Percentiles rank a stretch among this genome's conserved stretches.
Evolutionary conservation across 2,888 invertebrate species (phyloP).

Genomic region (Alcis repandata): DNA sequence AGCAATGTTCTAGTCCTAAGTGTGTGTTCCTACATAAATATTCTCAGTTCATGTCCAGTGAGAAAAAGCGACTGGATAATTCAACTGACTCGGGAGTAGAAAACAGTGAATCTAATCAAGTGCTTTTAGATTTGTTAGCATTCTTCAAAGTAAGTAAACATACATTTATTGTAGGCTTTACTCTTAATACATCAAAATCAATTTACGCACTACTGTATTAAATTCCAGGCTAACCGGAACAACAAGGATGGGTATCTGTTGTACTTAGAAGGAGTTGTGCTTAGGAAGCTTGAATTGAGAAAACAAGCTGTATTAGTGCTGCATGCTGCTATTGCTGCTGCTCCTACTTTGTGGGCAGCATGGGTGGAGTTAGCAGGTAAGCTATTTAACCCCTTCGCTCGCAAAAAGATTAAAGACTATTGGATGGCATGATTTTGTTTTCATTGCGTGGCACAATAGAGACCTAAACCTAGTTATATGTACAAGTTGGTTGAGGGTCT

Average conservation of each 20-base stretch:
- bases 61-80: constrained; percentile 95
- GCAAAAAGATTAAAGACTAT: too few relatives aligned
- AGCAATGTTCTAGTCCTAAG: constrained; percentile 89
- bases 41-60: constrained; percentile 94
- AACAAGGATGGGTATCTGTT: constrained; percentile 95
- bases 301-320: constrained; percentile 92
- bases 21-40: constrained; percentile 95
- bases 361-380: constrained; percentile 94
- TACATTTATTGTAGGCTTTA: constrained; percentile 1
- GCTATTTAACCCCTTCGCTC: not conserved
- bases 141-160: constrained; percentile 75
- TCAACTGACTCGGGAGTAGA: constrained; percentile 73
- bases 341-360: constrained; percentile 97
- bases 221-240: constrained; percentile 84
- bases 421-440: too few relatives aligned
- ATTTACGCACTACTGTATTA: not conserved
- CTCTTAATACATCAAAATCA: too few relatives aligned
- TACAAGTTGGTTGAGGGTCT: too few relatives aligned
- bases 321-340: constrained; percentile 91
- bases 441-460: too few relatives aligned
- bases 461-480: too few relatives aligned
- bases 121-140: constrained; percentile 75
- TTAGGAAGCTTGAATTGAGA: constrained; percentile 94
- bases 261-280: constrained; percentile 96
- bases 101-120: constrained; percentile 78